A percentile compares a stretch with the other conserved stretches of the same genome.
phyloP scores from a whole-genome alignment of 2,888 invertebrate species.

The Coenonympha glycerion region DNA sequence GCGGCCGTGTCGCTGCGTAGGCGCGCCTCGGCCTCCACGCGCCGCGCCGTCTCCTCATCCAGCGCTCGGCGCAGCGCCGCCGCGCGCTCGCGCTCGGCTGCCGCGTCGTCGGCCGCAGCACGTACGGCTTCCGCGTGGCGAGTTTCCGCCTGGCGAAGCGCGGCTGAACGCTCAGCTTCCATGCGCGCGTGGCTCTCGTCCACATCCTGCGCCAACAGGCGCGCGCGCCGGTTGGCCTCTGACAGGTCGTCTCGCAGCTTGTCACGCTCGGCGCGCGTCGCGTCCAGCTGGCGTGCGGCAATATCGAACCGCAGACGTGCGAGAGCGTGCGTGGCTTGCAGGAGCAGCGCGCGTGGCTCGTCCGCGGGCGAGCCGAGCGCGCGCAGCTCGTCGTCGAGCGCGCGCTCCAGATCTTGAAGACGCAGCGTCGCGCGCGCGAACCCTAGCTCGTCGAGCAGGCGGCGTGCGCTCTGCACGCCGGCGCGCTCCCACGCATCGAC shows the following conservation, averaged over 20 bases:
- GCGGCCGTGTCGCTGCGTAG: conserved; percentile 78
- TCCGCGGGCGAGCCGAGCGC: conserved; percentile 34
- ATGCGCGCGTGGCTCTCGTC: conserved; percentile 91
- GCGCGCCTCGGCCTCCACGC: conserved; percentile 81
- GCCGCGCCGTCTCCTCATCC: conserved; percentile 78
- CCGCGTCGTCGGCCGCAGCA: conserved; percentile 80
- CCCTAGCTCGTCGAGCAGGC: conserved; percentile 80
- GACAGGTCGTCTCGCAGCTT: conserved; percentile 86
- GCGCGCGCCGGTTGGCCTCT: conserved; percentile 88
- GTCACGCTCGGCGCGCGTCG: conserved; percentile 83
- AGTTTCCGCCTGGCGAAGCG: conserved; percentile 82
- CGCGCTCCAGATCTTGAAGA: conserved; percentile 78
- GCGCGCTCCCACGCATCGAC: conserved; percentile 84
- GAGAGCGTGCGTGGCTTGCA: conserved; percentile 80
- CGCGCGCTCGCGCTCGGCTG: conserved; percentile 84
- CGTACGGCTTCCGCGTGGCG: conserved; percentile 85
- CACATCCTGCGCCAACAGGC: conserved; percentile 89
- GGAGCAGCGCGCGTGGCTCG: conserved; percentile 46
- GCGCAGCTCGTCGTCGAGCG: conserved; percentile 80
- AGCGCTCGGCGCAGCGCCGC: conserved; percentile 75
- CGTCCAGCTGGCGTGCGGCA: conserved; percentile 82
- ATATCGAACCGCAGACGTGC: conserved; percentile 82
- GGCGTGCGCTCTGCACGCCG: conserved; percentile 79
- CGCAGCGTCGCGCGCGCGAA: conserved; percentile 77
- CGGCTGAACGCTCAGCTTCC: conserved; percentile 84